Evolutionary conservation across 2,113 vertebrate genomes (phyloP).

Genomic region (Ivindomyrus marchei): DNA sequence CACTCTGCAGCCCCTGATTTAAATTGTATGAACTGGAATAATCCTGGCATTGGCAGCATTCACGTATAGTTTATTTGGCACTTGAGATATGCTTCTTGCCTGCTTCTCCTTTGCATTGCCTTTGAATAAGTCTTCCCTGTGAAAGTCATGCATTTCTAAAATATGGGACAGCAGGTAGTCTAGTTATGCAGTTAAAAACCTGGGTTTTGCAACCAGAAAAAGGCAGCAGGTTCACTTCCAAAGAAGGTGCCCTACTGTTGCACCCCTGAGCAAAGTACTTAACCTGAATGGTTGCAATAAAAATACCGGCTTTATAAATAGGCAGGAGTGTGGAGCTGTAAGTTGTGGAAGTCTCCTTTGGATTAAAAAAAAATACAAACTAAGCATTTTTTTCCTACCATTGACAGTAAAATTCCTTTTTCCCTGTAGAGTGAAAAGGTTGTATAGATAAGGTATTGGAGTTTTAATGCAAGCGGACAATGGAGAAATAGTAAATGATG

Average conservation of each 20-base stretch:
- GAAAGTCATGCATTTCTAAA: neutral
- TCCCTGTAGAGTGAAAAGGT: neutral
- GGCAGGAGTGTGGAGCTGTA: neutral
- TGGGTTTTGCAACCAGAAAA: neutral
- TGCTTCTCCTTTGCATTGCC: neutral
- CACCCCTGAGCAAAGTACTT: neutral
- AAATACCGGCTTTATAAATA: conserved; percentile 8
- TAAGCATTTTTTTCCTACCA: conserved; percentile 1
- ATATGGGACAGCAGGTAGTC: neutral
- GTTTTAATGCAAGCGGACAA: neutral
- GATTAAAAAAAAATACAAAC: conserved; percentile 6
- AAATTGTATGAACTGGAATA: neutral
- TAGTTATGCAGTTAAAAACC: neutral
- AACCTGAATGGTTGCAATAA: conserved; percentile 13
- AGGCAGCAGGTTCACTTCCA: neutral
- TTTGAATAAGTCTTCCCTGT: neutral
- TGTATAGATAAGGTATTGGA: neutral
- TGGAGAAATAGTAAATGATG: neutral
- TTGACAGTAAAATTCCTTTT: neutral
- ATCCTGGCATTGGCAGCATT: neutral
- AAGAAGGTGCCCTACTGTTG: neutral
- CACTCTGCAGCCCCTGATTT: neutral
- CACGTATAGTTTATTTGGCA: neutral
- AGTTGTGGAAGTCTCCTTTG: conserved; percentile 2
- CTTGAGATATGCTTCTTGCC: neutral